Base-by-base conservation (phyloP, 2,113 vertebrate genomes). In the Tricholaema leucomelas region DNA sequence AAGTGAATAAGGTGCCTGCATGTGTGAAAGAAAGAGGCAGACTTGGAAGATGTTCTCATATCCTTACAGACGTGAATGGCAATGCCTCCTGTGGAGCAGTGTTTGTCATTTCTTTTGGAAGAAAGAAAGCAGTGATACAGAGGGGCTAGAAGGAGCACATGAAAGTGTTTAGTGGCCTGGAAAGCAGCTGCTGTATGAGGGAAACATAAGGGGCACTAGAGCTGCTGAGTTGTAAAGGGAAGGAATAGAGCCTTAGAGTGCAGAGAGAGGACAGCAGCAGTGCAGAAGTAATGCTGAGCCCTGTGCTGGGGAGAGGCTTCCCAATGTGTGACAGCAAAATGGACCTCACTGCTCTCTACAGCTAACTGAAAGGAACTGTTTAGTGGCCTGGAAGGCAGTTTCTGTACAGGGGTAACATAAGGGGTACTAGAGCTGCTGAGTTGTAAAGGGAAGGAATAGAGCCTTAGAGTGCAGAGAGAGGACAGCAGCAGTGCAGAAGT, bases 321-420 rank as follows among this genome's bases (percentile, higher is more conserved):
- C 33, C 52, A 2, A 21, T 0, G 18, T n/a, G 28, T n/a, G n/a
- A n/a, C n/a, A n/a, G n/a, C n/a, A n/a, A n/a, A n/a, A n/a, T n/a
- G n/a, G n/a, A n/a, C n/a, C n/a, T n/a, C n/a, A n/a, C n/a, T n/a
- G n/a, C n/a, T n/a, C n/a, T n/a, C n/a, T n/a, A n/a, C n/a, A n/a
- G n/a, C n/a, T n/a, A n/a, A n/a, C n/a, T n/a, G n/a, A n/a, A n/a
- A n/a, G n/a, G n/a, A n/a, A n/a, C n/a, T 31, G 86, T 69, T 92
- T 60, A 64, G 74, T 87, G 88, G 66, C 84, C 84, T 93, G 84
- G 72, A 95, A 94, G 66, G 81, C 71, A 93, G 33, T 59, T 87
- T 87, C 78, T 60, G 0, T 60, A 1, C 0, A 0, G 21, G 40
- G 59, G 63, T 65, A 75, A 36, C 52, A 14, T 31, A 42, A 54